Base-by-base conservation (phyloP, 2,888 invertebrate genomes). In the Drosophila mercatorum region DNA sequence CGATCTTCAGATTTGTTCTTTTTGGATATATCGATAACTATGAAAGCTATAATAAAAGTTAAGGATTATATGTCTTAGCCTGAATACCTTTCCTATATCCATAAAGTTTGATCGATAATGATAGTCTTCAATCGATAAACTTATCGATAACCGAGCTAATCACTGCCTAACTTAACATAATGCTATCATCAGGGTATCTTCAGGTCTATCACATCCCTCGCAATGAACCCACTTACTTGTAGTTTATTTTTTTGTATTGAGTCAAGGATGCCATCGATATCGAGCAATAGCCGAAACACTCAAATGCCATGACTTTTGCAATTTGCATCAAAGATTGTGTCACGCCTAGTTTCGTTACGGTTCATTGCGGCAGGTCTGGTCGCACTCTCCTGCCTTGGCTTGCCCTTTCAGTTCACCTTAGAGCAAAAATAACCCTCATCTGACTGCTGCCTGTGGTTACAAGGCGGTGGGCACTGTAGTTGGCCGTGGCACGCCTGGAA, bases 291-390 rank as follows among this genome's bases (percentile, higher is more conserved):
- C 28, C 63, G 61, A 49, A 55, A 65, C 75, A 80, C 81, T 80
- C 83, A 78, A 78, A 72, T 66, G 75, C 70, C 81, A 83, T 88
- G 83, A 88, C 83, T 84, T 83, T 76, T 78, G 70, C 76, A 77
- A 84, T 84, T 88, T 88, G 83, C 86, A 80, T 88, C 74, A 51
- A 56, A 75, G 83, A 84, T 88, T 83, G 81, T 88, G 88, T 88
- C 88, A 88, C 86, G 81, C 80, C 73, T 83, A 86, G 78, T 84
- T 88, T 80, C 73, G 87, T 60, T 72, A 81, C 81, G 81, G 72
- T 74, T 68, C 69, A 70, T 51, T 83, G 62, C 26, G 58, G 22
- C 52, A 38, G 26, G 11, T 11, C 61, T 17, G 3, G 36, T 40
- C 28, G 22, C 46, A 26, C 26, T 49, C 31, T 22, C 10, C 0